phyloP scores from a whole-genome alignment of 1,140 invertebrate genomes.

The Cyrtorhinus lividipennis region DNA sequence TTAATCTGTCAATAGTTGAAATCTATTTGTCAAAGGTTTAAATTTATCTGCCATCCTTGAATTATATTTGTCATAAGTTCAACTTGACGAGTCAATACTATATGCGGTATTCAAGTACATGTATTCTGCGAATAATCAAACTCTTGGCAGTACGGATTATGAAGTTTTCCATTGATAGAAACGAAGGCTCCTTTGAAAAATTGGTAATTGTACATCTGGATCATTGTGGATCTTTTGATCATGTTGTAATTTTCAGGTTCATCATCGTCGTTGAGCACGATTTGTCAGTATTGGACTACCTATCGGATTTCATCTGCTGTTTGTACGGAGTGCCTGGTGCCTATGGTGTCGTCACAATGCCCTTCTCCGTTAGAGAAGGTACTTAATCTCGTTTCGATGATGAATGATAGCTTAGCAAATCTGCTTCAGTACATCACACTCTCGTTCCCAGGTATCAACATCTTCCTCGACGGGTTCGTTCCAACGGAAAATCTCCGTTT shows the following conservation, averaged over 20 bases:
- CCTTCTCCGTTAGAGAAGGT: slow-evolving; percentile 97
- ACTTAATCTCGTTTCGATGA: slow-evolving; percentile 16
- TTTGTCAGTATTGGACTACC: slow-evolving; percentile 95
- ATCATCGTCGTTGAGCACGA: slow-evolving; percentile 99
- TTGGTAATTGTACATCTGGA: no score
- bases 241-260: slow-evolving; percentile 56
- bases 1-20: no score
- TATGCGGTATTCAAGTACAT: no score
- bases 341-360: slow-evolving; percentile 99
- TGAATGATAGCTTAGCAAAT: background rate
- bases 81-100: no score
- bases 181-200: no score
- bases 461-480: slow-evolving; percentile 98
- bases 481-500: slow-evolving; percentile 99
- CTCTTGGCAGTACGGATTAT: no score
- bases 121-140: no score
- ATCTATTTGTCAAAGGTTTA: no score
- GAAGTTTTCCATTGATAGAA: no score
- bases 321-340: slow-evolving; percentile 96
- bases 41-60: no score
- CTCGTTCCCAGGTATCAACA: slow-evolving; percentile 71
- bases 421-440: background rate
- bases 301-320: slow-evolving; percentile 98
- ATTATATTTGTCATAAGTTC: no score
- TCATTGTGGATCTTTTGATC: no score